Evolutionary conservation across 2,888 invertebrate genomes (phyloP), one percentile per base, ranked within the genome.

Genomic region (Autographa pulchrina): DNA sequence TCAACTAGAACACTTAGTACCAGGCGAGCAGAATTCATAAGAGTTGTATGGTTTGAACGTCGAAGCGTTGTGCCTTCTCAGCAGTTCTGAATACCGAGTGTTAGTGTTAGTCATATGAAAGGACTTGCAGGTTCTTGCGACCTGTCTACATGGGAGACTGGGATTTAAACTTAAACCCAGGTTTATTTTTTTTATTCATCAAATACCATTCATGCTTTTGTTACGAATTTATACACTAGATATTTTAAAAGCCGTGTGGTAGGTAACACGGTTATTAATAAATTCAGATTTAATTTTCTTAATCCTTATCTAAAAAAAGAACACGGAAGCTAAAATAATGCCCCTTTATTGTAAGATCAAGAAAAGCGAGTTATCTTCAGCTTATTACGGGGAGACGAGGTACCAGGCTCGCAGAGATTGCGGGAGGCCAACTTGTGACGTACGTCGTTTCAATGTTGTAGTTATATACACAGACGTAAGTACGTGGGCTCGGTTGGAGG

Each of bases 1-100:
- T 96, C 95, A 96, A 95, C 93, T 96, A 94, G 96, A 96, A 95
- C 96, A 95, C 92, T 88, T 80, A 76, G 86, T 93, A 95, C 95
- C 80, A 94, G 94, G 96, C 77, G 70, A 77, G 62, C 92, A 95
- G 87, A 90, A 81, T 58, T 74, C 52, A 54, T 38, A 65, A 84
- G 91, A 92, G 92, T 66, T 68, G 70, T 69, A 74, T 65, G 74
- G 81, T 86, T 83, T 84, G 76, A 77, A 78, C 73, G 70, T 83
- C 82, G 76, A 77, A 83, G 70, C 72, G 71, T 68, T 74, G 79
- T 59, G 83, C 83, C 88, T 89, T 86, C 87, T 88, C 62, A 73
- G 75, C 70, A 72, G 62, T 89, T 89, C 86, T 91, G 91, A 85
- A 83, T 76, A 85, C 90, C 84, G 85, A 84, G 90, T 91, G 73